These are phyloP conservation scores for Anastrepha ludens DNA, from an alignment of 1,140 invertebrate species.

Conservation along the genomic window DNA sequence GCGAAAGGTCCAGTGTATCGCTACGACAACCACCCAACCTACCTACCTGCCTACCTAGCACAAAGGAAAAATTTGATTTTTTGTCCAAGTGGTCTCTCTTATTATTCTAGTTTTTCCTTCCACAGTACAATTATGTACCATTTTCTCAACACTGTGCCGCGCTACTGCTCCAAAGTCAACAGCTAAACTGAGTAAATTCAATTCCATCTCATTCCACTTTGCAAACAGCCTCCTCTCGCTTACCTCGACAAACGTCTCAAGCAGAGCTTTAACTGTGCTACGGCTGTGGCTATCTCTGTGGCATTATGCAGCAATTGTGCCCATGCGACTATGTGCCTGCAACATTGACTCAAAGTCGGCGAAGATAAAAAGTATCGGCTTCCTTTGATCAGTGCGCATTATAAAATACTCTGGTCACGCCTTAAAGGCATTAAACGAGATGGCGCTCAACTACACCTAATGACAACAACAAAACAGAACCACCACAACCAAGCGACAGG, in stretches of 20 bases:
- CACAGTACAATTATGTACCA: not conserved
- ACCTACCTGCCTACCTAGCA: too few relatives aligned
- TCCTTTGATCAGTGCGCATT: conserved; percentile 74
- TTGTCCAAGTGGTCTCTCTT: too few relatives aligned
- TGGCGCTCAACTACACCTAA: conserved; percentile 67
- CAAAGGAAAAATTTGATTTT: too few relatives aligned
- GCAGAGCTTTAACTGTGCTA: conserved; percentile 26
- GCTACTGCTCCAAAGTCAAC: conserved; percentile 3
- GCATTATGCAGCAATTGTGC: not conserved
- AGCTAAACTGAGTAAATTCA: conserved; percentile 42
- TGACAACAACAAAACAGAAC: conserved; percentile 52
- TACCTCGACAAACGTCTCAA: not conserved
- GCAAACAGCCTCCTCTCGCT: not conserved
- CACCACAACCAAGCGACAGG: conserved; percentile 7
- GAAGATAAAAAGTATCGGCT: conserved; percentile 71
- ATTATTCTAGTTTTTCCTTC: not conserved
- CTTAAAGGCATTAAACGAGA: conserved; percentile 75
- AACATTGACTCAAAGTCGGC: conserved; percentile 62
- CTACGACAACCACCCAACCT: too few relatives aligned
- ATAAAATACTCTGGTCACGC: conserved; percentile 75
- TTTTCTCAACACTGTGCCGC: conserved; percentile 1
- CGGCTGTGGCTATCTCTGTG: not conserved
- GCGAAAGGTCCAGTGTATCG: too few relatives aligned
- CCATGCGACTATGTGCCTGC: conserved; percentile 25
- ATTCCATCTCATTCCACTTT: conserved; percentile 35